Evolutionary conservation across 1,140 invertebrate species (phyloP), one percentile per base, ranked within the genome.

Genomic region (Babylonia areolata): DNA sequence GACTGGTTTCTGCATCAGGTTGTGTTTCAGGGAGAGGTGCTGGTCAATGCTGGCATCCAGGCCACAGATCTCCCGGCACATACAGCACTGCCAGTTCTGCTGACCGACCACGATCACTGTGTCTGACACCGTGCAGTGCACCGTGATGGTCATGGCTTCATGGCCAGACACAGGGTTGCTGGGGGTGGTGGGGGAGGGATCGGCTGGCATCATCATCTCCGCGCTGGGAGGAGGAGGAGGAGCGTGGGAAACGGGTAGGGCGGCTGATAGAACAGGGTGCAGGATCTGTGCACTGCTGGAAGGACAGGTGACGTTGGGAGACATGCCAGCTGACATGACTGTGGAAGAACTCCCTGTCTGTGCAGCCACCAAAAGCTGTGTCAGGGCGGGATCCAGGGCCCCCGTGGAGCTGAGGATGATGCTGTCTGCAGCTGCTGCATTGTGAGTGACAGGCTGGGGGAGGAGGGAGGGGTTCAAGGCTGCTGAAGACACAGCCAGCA

Each of bases 11-110:
- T 46, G 37, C 31, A 6, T 20, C 33, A 84, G 69, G 69, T 73
- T 71, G 69, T 84, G 82, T 31, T 75, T 84, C 23, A 73, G 37
- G 11, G 64, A 31, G 20, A 84, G 40, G 40, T 84, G 82, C 39
- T 84, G 58, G 82, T 84, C 82, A 11, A 84, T 75, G 82, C 82
- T 84, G n/a, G 28, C 69, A 33, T 84, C 82, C 5, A 84, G 39
- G 39, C 82, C 69, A 58, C 69, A 40, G 15, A 33, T 73, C 9
- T 84, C 82, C 35, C 64, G 58, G 69, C 82, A 84, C 40, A 73
- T 73, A 35, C 69, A 84, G 69, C 82, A 84, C 82, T 84, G 82
- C 82, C 82, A 84, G 64, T 39, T 84, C 82, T 69, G 35, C 39
- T 73, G 82, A 23, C 82, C 82, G 9, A 84, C 82, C 20, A 75